Conservation (phyloP, 2,888 invertebrate species). For the Buathra laborator region DNA sequence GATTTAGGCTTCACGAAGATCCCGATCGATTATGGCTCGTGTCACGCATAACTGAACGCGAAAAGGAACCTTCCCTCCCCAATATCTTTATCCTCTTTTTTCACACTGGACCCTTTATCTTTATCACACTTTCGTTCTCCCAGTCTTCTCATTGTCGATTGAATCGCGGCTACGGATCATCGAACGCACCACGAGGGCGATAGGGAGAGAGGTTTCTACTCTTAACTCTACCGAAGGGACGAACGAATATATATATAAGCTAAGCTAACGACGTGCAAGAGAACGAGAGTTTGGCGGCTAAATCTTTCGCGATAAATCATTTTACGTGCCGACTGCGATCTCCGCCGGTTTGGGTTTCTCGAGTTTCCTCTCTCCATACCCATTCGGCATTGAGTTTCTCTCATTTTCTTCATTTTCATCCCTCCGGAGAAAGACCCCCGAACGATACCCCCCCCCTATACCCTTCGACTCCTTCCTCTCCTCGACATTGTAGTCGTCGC, state of each 20-base stretch:
- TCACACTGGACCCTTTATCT: not conserved
- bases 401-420: conserved; percentile 33
- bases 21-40: conserved; percentile 47
- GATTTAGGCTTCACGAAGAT: conserved; percentile 39
- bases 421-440: conserved; percentile 4
- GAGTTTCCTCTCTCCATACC: conserved; percentile 35
- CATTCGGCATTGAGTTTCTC: conserved; percentile 40
- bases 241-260: not conserved
- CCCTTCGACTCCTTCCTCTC: not conserved
- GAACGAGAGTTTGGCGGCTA: conserved; percentile 19
- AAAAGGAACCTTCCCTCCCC: conserved; percentile 21
- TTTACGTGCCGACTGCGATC: conserved; percentile 41
- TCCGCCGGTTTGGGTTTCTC: conserved; percentile 1
- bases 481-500: conserved; percentile 33
- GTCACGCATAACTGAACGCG: conserved; percentile 53
- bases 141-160: conserved; percentile 44
- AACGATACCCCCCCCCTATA: not conserved
- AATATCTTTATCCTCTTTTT: conserved; percentile 19
- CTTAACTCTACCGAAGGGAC: not conserved
- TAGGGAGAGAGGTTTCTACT: not conserved
- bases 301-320: conserved; percentile 56
- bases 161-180: conserved; percentile 52
- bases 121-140: not conserved
- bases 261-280: not conserved
- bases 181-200: conserved; percentile 32